These are phyloP conservation scores for Myodes glareolus DNA, from an alignment of 2,113 vertebrate genomes.

Conservation along the genomic window DNA sequence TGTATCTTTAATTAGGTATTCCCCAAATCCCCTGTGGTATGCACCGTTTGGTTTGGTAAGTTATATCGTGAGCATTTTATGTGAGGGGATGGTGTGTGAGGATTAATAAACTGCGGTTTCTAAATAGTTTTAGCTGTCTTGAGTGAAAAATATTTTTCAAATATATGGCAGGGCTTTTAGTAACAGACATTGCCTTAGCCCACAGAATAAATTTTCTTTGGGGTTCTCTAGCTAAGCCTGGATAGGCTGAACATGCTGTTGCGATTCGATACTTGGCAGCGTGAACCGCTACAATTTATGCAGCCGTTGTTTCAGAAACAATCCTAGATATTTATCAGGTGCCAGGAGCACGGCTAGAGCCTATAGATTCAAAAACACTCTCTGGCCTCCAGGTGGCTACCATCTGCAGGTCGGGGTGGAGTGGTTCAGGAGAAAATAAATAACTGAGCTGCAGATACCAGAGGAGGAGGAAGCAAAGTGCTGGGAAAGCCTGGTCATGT, in stretches of 20 bases:
- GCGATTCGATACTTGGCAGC: neutral
- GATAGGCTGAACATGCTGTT: neutral
- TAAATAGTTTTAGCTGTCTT: slow-evolving; percentile 53
- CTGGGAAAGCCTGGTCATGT: neutral
- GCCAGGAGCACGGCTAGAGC: neutral
- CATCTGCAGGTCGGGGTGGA: neutral
- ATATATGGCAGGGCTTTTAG: slow-evolving; percentile 1
- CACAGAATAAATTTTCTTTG: slow-evolving; percentile 19
- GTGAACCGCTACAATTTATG: neutral
- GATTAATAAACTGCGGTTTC: slow-evolving; percentile 57
- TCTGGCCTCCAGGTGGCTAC: neutral
- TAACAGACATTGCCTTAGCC: slow-evolving; percentile 11
- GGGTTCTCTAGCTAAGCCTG: neutral
- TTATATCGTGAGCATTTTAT: slow-evolving; percentile 57
- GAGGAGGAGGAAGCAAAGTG: neutral
- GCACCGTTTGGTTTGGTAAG: slow-evolving; percentile 64
- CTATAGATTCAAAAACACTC: neutral
- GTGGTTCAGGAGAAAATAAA: neutral
- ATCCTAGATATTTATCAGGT: neutral
- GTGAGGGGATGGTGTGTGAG: slow-evolving; percentile 1
- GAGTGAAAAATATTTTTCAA: slow-evolving; percentile 56
- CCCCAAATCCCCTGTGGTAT: slow-evolving; percentile 68
- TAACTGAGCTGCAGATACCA: neutral
- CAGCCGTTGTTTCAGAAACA: neutral
- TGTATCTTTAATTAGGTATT: slow-evolving; percentile 67